Evolutionary conservation across 2,113 vertebrate species (phyloP).

Genomic region (Ictalurus punctatus): DNA sequence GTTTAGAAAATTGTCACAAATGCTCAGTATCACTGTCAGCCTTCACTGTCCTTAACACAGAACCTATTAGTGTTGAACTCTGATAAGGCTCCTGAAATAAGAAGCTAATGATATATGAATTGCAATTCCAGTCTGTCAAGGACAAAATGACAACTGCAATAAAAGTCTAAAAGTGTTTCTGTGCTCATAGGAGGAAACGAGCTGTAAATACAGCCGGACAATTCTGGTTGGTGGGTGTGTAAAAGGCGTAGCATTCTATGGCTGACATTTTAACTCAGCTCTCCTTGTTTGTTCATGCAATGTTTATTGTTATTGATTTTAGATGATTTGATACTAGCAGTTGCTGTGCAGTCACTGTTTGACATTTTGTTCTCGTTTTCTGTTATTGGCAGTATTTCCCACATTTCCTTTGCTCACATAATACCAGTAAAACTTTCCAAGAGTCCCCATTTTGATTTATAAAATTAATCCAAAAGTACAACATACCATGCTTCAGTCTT

Average conservation of each 20-base stretch:
- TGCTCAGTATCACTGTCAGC: slow-evolving; percentile 17
- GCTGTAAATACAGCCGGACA: slow-evolving; percentile 44
- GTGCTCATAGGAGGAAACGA: slow-evolving; percentile 24
- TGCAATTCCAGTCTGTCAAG: slow-evolving; percentile 39
- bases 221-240: slow-evolving; percentile 30
- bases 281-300: slow-evolving; percentile 37
- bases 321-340: slow-evolving; percentile 27
- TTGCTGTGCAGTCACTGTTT: slow-evolving; percentile 12
- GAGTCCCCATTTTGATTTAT: neutral
- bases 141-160: slow-evolving; percentile 51
- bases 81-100: slow-evolving; percentile 43
- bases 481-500: neutral
- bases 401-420: neutral
- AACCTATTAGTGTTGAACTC: slow-evolving; percentile 40
- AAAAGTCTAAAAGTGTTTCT: slow-evolving; percentile 42
- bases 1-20: slow-evolving; percentile 5
- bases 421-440: neutral
- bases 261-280: slow-evolving; percentile 44
- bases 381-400: neutral
- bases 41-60: slow-evolving; percentile 31
- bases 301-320: slow-evolving; percentile 51
- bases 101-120: slow-evolving; percentile 46
- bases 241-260: slow-evolving; percentile 23
- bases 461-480: neutral
- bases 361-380: slow-evolving; percentile 13